A percentile compares a stretch with the other conserved stretches of the same genome.
Evolutionary conservation across 1,140 invertebrate genomes (phyloP).

Genomic region (Archegozetes longisetosus): DNA sequence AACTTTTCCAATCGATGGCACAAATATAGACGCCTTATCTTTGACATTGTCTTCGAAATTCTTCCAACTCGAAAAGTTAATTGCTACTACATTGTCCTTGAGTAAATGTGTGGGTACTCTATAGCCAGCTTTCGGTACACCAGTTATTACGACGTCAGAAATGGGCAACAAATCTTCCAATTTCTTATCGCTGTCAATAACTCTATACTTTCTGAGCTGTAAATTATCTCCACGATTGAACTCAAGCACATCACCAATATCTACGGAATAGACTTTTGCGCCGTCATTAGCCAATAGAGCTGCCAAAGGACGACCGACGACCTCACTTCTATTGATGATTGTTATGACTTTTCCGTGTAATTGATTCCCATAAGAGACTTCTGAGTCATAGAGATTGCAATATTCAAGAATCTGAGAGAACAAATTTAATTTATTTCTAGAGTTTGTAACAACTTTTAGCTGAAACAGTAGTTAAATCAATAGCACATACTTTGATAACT

Average conservation of each 20-base stretch:
- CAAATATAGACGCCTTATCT: slow-evolving; percentile 12
- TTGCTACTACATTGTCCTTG: slow-evolving; percentile 12
- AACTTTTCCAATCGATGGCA: slow-evolving; percentile 16
- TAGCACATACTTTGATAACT: slow-evolving; percentile 8
- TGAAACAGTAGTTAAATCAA: background rate
- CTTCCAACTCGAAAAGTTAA: slow-evolving; percentile 13
- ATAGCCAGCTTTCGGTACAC: slow-evolving; percentile 12
- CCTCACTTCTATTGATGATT: slow-evolving; percentile 17
- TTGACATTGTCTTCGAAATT: slow-evolving; percentile 14
- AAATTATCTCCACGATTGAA: slow-evolving; percentile 8
- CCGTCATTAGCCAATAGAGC: slow-evolving; percentile 16
- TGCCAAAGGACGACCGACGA: slow-evolving; percentile 15
- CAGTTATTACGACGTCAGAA: slow-evolving; percentile 13
- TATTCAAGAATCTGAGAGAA: slow-evolving; percentile 5
- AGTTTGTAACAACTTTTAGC: background rate
- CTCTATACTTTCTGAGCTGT: slow-evolving; percentile 7
- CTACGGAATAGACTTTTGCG: slow-evolving; percentile 14
- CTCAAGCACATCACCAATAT: slow-evolving; percentile 10
- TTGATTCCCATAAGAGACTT: slow-evolving; percentile 15
- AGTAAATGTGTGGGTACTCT: slow-evolving; percentile 7
- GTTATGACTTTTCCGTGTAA: slow-evolving; percentile 14
- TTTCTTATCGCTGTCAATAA: background rate
- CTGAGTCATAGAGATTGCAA: slow-evolving; percentile 11
- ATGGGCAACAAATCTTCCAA: slow-evolving; percentile 13
- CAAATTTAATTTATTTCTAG: background rate